phyloP scores from a whole-genome alignment of 2,888 invertebrate species.

The Tanaodytes sp. region DNA sequence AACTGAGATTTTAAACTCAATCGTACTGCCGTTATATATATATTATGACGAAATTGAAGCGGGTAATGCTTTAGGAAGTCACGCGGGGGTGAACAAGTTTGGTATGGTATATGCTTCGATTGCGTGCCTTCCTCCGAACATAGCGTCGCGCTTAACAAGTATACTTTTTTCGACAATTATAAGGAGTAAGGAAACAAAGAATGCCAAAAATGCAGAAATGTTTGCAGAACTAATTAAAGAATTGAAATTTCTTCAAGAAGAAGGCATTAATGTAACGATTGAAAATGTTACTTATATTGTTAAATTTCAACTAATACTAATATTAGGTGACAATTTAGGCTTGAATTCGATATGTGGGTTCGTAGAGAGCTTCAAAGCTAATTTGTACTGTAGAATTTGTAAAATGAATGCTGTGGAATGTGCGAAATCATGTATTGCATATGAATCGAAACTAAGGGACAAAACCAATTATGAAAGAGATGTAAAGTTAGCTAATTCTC shows the following conservation, averaged over 20 bases:
- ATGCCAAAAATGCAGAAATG: not conserved
- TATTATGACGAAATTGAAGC: constrained; percentile 1
- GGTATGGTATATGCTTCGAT: constrained; percentile 1
- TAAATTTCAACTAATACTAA: not conserved
- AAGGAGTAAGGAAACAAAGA: not conserved
- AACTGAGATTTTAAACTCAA: not conserved
- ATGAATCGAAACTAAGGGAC: not conserved
- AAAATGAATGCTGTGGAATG: not conserved
- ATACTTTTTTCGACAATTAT: constrained; percentile 3
- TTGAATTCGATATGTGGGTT: not conserved
- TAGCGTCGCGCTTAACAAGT: not conserved
- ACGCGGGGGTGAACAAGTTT: not conserved
- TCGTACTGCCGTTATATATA: not conserved
- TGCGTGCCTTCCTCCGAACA: not conserved
- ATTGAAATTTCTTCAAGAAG: constrained; percentile 16
- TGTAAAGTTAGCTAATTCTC: not conserved
- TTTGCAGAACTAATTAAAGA: constrained; percentile 14
- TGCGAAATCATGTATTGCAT: not conserved
- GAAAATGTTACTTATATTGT: not conserved
- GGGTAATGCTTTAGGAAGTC: constrained; percentile 4
- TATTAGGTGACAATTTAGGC: constrained; percentile 3
- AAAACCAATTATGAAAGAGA: not conserved
- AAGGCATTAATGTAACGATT: not conserved
- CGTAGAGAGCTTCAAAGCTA: constrained; percentile 4
- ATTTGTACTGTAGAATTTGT: not conserved